phyloP scores from a whole-genome alignment of 2,797 vertebrate genomes.

The Danio tinwini region DNA sequence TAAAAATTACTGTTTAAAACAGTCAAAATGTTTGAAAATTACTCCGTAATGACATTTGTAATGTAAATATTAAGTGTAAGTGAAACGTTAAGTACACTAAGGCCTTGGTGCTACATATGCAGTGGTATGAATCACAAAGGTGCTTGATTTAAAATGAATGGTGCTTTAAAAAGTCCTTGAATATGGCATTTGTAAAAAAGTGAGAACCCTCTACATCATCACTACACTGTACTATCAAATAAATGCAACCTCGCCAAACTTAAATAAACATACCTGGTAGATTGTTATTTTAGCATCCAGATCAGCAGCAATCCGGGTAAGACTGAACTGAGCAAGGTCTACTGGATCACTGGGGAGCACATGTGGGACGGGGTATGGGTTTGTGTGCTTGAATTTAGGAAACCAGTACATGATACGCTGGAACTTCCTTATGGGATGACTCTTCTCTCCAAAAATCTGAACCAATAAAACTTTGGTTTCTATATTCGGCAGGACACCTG shows the following conservation, averaged over 20 bases:
- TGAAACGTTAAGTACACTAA: too few species aligned
- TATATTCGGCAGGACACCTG: slow-evolving; percentile 84
- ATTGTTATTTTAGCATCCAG: slow-evolving; percentile 78
- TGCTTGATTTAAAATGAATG: too few species aligned
- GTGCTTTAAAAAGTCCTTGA: too few species aligned
- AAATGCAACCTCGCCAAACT: neutral
- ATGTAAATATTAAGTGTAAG: too few species aligned
- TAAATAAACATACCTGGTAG: slow-evolving; percentile 79
- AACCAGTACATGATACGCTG: slow-evolving; percentile 89
- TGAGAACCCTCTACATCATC: too few species aligned
- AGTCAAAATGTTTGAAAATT: too few species aligned
- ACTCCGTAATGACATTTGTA: too few species aligned
- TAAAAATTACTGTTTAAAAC: too few species aligned
- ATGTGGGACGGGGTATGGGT: slow-evolving; percentile 83
- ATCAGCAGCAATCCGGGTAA: slow-evolving; percentile 81
- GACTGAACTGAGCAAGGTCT: slow-evolving; percentile 80
- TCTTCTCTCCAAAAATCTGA: slow-evolving; percentile 85
- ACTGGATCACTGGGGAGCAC: slow-evolving; percentile 80
- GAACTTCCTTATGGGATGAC: slow-evolving; percentile 86
- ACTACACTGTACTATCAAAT: neutral
- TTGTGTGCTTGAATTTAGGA: slow-evolving; percentile 83
- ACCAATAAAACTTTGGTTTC: slow-evolving; percentile 86
- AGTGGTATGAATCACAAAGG: too few species aligned
- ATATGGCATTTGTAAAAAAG: too few species aligned
- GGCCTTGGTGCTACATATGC: too few species aligned